These are phyloP conservation scores for Forbesichthys agassizii DNA, from an alignment of 2,113 vertebrate species.

Conservation along the genomic window DNA sequence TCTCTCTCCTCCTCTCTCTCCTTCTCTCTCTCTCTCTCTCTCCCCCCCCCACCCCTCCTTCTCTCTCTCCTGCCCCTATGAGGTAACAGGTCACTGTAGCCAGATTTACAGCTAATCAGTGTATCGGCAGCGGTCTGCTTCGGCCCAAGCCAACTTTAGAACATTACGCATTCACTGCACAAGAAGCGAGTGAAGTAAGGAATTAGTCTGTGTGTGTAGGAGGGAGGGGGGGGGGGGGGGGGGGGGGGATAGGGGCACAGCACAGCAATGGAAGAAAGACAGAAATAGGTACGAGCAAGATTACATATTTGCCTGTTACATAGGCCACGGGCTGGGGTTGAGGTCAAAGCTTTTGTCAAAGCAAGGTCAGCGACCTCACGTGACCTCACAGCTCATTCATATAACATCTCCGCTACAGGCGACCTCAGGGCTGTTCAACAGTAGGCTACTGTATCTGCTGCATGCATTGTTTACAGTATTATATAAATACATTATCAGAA, in stretches of 20 bases:
- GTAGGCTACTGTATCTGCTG: not conserved
- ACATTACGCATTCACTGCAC: conserved; percentile 60
- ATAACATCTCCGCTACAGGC: conserved; percentile 31
- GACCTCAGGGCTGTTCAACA: not conserved
- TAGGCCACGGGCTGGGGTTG: conserved; percentile 33
- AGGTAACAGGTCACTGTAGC: conserved; percentile 60
- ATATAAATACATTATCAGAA: not conserved
- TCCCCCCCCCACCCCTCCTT: conserved; percentile 24
- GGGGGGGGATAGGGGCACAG: not conserved
- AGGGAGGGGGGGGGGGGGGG: not conserved
- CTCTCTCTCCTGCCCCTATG: conserved; percentile 44
- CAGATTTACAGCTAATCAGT: conserved; percentile 73
- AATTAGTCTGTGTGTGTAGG: too few relatives aligned
- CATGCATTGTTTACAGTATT: not conserved
- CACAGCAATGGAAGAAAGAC: not conserved
- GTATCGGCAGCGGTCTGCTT: conserved; percentile 64
- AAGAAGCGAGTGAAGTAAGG: conserved; percentile 56
- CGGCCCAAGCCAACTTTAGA: conserved; percentile 59
- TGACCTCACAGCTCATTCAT: conserved; percentile 44
- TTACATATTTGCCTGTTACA: conserved; percentile 50
- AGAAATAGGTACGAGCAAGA: not conserved
- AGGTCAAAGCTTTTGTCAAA: conserved; percentile 63
- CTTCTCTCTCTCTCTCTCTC: conserved; percentile 27
- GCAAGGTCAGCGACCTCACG: conserved; percentile 45
- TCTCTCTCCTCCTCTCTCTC: not conserved